Base-by-base conservation (phyloP, 1,140 invertebrate species). In the Venustaconcha ellipsiformis region DNA sequence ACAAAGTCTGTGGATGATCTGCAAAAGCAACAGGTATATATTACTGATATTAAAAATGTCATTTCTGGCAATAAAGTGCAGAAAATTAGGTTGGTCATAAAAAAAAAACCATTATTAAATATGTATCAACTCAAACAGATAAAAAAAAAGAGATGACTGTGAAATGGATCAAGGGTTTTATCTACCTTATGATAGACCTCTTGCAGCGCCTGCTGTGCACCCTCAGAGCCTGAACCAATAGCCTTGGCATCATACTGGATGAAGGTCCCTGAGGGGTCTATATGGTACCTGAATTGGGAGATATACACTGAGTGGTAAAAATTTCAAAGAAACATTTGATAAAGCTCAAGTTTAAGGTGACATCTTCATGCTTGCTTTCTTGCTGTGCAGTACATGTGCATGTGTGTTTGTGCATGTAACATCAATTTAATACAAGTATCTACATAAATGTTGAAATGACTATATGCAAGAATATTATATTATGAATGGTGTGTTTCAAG, bases 221-320 rank as follows among this genome's bases (percentile, higher is more conserved):
- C 99, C 92, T 99, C 99, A 83, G 96, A 99, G 65, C 98, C 99
- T 2, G 98, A 99, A 1, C 99, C 99, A 87, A 99, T 99, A 8
- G 99, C 98, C 92, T 99, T 99, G 20, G 98, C 99, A 90, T 97
- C 95, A 91, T 97, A 99, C 86, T 98, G 95, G 65, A 99, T 96
- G 92, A 97, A 99, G 11, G 98, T 99, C 30, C 94, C 94, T 37
- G 97, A 99, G 14, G 99, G 99, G 91, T 99, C 99, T 95, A 99
- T 97, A 88, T 99, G 98, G 91, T 95, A 99, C 70, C 91, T 92
- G 70, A n/a, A 75, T 77, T 20, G 11, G 15, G 8, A 23, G 30
- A 23, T 62, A n/a, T 23, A 62, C 18, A 62, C 13, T 62, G 18
- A 62, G 18, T 18, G 23, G 23, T n/a, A 62, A 71, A 56, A 69